Base-by-base conservation (phyloP, 2,113 vertebrate species). In the Datnioides undecimradiatus region DNA sequence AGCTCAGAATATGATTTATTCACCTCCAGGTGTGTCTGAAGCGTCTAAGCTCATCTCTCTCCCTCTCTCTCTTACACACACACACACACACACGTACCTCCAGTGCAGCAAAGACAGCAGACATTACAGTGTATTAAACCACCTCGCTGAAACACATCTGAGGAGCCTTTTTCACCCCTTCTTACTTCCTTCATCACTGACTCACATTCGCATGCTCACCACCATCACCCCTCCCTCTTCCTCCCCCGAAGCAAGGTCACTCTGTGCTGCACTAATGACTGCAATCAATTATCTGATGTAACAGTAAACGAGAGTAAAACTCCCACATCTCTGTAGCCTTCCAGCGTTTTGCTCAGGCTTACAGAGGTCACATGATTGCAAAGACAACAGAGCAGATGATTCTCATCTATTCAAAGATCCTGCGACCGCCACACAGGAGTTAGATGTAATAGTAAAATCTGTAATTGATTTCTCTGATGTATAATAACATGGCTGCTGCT, bases 221-320 rank as follows among this genome's bases (percentile, higher is more conserved):
- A 4, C 14, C 29, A 13, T 6, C 38, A n/a, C 23, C 29, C 33
- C 21, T 41, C 23, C 36, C 45, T 23, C 33, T 17, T 41, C 23
- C 36, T 40, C 25, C 76, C 41, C 1, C 25, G 0, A 84, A 84
- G 78, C 90, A 91, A 93, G 88, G 91, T 93, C 85, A 91, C 66
- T 57, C 59, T 8, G 17, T 14, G 3, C 55, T 34, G 54, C 74
- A 36, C 80, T 92, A 86, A 93, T 83, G 86, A 90, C 80, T 49
- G 73, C 74, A 76, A 89, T 92, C 91, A 91, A 91, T 91, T 91
- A 89, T 66, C 16, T 38, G 59, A 54, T 31, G 72, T 79, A 74
- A 81, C 85, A 90, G 76, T 76, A 86, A 83, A 86, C 43, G 14
- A 48, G 49, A 76, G 36, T 34, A 40, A 84, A 75, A 77, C 86